These are phyloP conservation scores for Plumapathes pennacea DNA, from an alignment of 92 coral and sea anemone genomes.

Conservation along the genomic window DNA sequence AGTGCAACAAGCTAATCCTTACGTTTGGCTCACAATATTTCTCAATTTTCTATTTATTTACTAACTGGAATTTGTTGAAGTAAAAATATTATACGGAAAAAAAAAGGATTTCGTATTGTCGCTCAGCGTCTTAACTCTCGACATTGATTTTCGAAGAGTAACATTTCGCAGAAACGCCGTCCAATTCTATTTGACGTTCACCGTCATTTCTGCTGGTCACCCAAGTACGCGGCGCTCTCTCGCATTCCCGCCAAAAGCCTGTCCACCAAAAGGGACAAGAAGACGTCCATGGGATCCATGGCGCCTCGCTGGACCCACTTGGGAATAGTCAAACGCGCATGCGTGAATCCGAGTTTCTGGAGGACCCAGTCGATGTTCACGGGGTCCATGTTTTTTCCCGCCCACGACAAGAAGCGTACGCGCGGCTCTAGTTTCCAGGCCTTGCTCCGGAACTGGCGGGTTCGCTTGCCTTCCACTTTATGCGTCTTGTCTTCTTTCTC, in stretches of 20 bases:
- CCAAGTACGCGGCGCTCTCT: conserved; percentile 71
- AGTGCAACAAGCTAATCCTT: no score
- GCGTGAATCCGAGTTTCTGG: conserved; percentile 93
- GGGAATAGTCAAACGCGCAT: conserved; percentile 96
- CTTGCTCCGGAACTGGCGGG: conserved; percentile 97
- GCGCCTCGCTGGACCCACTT: conserved; percentile 99
- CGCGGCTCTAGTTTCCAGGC: conserved; percentile 97
- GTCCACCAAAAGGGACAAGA: conserved; percentile 84
- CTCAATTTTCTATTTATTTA: no score
- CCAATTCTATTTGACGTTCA: no score
- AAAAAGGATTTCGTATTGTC: no score
- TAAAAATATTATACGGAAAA: no score
- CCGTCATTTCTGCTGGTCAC: conserved; percentile 37
- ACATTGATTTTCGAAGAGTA: no score
- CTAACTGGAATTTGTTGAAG: no score
- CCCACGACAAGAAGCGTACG: conserved; percentile 97
- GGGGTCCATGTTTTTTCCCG: conserved; percentile 95
- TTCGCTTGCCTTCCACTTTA: conserved; percentile 74
- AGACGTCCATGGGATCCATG: conserved; percentile 98
- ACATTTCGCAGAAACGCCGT: no score
- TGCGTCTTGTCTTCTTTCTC: conserved; percentile 80
- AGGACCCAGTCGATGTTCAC: conserved; percentile 99
- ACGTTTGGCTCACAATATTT: no score
- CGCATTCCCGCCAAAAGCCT: conserved; percentile 86
- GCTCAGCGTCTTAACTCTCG: no score